A percentile compares a stretch with the other conserved stretches of the same genome.
Conservation (phyloP, 1,140 invertebrate genomes). For the Trichonephila clavipes region DNA sequence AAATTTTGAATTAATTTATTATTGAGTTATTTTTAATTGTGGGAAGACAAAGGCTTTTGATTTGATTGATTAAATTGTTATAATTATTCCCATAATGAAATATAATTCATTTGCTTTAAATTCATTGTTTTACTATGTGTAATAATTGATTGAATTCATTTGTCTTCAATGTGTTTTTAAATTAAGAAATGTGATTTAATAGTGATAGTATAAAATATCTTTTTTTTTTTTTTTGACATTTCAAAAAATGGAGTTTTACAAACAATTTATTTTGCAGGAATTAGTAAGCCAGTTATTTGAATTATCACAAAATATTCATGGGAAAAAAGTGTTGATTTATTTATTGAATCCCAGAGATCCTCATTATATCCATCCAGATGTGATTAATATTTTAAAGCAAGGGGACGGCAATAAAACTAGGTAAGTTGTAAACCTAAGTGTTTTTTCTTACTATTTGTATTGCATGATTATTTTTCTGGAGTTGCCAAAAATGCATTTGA, state of each 20-base stretch:
- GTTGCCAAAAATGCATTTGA: too few species aligned
- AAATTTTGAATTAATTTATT: too few species aligned
- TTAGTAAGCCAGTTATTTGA: not conserved
- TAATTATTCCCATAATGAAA: too few species aligned
- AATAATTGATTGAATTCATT: not conserved
- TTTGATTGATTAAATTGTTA: too few species aligned
- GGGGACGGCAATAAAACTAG: constrained; percentile 84
- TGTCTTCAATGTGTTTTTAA: not conserved
- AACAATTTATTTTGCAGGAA: not conserved
- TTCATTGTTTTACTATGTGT: not conserved
- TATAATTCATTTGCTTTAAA: too few species aligned
- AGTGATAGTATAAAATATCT: not conserved
- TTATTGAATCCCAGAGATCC: constrained; percentile 89
- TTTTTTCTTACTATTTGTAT: not conserved
- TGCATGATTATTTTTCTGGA: too few species aligned
- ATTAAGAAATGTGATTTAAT: not conserved
- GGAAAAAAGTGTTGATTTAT: constrained; percentile 87
- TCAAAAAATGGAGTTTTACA: not conserved
- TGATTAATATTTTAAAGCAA: constrained; percentile 86
- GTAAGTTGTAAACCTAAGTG: constrained; percentile 69
- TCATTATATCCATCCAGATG: constrained; percentile 87
- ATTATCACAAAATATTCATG: constrained; percentile 83
- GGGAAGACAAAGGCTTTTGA: too few species aligned
- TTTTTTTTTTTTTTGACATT: too few species aligned
- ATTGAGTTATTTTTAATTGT: too few species aligned